These are phyloP conservation scores for Toxotes chatareus DNA, from an alignment of 2,113 vertebrate genomes.

Conservation along the genomic window DNA sequence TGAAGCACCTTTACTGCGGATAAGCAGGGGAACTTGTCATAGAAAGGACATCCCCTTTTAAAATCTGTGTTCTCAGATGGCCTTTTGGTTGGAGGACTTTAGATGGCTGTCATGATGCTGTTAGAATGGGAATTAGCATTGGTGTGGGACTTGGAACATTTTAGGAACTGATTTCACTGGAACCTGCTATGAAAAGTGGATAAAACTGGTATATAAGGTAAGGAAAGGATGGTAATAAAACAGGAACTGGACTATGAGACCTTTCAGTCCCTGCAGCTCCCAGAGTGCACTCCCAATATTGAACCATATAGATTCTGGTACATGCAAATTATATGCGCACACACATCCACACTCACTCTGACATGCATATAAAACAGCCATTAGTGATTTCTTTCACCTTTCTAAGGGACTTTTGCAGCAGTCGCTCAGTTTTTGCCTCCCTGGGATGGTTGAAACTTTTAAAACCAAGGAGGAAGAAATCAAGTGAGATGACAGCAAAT, in stretches of 20 bases:
- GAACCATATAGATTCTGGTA: conserved; percentile 63
- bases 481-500: background rate
- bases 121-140: background rate
- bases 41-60: background rate
- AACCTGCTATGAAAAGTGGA: background rate
- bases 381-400: conserved; percentile 82
- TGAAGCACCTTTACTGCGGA: conserved; percentile 5
- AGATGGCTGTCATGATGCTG: background rate
- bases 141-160: background rate
- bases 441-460: conserved; percentile 46
- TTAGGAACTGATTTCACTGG: background rate
- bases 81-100: background rate
- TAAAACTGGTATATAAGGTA: background rate
- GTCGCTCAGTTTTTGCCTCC: conserved; percentile 53
- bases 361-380: conserved; percentile 74
- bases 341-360: conserved; percentile 49
- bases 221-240: background rate
- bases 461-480: conserved; percentile 1
- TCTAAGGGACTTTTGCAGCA: conserved; percentile 66
- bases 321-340: conserved; percentile 75
- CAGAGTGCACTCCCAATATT: conserved; percentile 51
- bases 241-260: conserved; percentile 10
- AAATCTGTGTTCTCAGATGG: background rate
- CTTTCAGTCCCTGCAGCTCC: conserved; percentile 28
- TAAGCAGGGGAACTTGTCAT: background rate